Conservation (phyloP, 1,140 invertebrate species). For the Seison nebaliae region DNA sequence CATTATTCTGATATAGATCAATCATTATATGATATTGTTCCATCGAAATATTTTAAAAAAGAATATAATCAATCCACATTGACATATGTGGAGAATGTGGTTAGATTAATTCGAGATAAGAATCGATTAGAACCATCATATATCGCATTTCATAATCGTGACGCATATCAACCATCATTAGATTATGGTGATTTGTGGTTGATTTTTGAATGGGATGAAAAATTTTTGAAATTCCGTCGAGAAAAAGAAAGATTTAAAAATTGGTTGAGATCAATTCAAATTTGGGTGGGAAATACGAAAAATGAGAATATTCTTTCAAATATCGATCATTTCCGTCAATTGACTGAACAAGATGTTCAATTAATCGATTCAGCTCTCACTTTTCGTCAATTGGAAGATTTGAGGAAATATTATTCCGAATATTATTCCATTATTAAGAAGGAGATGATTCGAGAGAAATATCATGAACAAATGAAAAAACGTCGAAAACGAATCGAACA, state of each 20-base stretch:
- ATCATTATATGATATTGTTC: neutral
- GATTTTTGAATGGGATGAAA: conserved; percentile 76
- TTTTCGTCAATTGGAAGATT: neutral
- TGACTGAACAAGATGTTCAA: neutral
- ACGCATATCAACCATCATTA: conserved; percentile 74
- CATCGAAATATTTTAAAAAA: neutral
- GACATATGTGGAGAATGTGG: neutral
- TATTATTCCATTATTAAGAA: neutral
- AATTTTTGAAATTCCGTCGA: conserved; percentile 21
- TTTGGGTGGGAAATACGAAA: conserved; percentile 17
- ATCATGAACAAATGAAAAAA: neutral
- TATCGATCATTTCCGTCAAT: neutral
- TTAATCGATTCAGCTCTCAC: neutral
- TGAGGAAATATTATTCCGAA: neutral
- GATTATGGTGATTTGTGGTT: conserved; percentile 87
- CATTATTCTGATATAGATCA: neutral
- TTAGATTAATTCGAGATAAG: conserved; percentile 8
- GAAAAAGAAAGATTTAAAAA: neutral
- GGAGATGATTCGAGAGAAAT: neutral
- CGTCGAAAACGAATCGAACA: too few species aligned
- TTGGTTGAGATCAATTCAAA: neutral
- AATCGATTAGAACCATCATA: conserved; percentile 47
- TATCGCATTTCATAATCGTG: conserved; percentile 91
- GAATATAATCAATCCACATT: neutral
- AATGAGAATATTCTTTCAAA: conserved; percentile 2